Evolutionary conservation across 2,888 invertebrate species (phyloP), one percentile per base, ranked within the genome.

Genomic region (Mimas tiliae): DNA sequence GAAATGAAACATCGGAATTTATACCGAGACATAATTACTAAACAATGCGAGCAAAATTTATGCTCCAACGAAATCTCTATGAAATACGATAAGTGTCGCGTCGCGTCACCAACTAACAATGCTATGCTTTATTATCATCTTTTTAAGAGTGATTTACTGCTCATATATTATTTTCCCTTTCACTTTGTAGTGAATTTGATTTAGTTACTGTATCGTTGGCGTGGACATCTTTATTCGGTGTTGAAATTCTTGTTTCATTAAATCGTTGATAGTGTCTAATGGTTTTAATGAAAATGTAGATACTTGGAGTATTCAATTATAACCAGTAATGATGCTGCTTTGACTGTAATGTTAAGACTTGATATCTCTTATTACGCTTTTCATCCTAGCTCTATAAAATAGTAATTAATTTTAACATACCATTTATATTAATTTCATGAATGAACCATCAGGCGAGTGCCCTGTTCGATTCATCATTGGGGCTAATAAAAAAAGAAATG

Each of bases 41-140:
- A 80, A 82, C 81, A 83, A 82, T 79, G 78, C 70, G 72, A 71
- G 69, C 58, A 72, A 74, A 80, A 84, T 86, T 84, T 85, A 86
- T 83, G 78, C 73, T 71, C 74, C 68, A 77, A 78, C 76, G 80
- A 81, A 86, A 85, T 85, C 83, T 84, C 79, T 79, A 80, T 86
- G 84, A 86, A 78, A 81, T 84, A 85, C 80, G 77, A 74, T 75
- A 71, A 74, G 81, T 72, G 70, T 72, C 70, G 67, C 68, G 65
- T 38, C 62, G 45, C 71, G 75, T 82, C 82, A 79, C 70, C 69
- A 70, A 63, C 72, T 78, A 80, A 84, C 83, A 83, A 81, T 81
- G 80, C 78, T 72, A 73, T 78, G 72, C 72, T 69, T 73, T 76
- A 73, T 76, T 80, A 78, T 81, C 75, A 79, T 79, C 79, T 81